These are phyloP conservation scores for Rotaria macrura DNA, from an alignment of 2,888 invertebrate genomes.

Conservation along the genomic window DNA sequence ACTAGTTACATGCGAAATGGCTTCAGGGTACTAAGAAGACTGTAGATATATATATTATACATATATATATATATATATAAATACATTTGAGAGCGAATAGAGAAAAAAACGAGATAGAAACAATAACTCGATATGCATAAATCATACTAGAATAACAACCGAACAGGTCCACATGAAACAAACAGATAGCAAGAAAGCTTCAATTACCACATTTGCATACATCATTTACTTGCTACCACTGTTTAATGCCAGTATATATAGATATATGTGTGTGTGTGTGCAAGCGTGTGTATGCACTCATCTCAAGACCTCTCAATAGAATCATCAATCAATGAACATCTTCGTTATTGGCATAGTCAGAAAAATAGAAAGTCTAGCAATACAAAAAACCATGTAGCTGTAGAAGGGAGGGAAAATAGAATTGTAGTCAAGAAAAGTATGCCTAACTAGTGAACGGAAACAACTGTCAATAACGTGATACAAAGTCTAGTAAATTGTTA, in stretches of 20 bases:
- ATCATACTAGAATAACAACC: neutral
- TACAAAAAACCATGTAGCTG: neutral
- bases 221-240: neutral
- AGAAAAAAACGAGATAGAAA: neutral
- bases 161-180: constrained; percentile 3
- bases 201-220: neutral
- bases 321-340: neutral
- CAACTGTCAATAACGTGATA: neutral
- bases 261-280: neutral
- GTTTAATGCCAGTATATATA: neutral
- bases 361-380: neutral
- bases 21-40: neutral
- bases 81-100: neutral
- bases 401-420: neutral
- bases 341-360: neutral
- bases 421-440: neutral
- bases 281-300: neutral
- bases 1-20: neutral
- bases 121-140: constrained; percentile 15
- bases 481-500: neutral
- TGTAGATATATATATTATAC: neutral
- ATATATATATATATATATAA: neutral
- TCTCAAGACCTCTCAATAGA: neutral
- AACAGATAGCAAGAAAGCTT: neutral
- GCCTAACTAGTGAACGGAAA: neutral